A percentile compares a stretch with the other conserved stretches of the same genome.
Conservation (phyloP, 2,797 vertebrate genomes). For the Rhabdomys pumilio region DNA sequence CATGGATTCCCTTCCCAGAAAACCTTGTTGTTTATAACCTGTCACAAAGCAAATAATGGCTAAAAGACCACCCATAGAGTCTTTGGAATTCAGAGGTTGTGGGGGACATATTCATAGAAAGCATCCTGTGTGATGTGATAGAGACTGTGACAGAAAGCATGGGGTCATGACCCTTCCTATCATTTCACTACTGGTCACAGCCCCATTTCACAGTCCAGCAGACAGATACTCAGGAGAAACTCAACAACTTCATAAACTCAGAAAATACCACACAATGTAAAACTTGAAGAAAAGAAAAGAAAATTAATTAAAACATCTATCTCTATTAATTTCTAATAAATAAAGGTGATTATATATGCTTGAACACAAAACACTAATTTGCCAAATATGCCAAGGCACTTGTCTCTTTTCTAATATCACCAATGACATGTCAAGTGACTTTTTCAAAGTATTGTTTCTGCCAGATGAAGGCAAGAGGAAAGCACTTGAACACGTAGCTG, state of each 20-base stretch:
- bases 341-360: not conserved
- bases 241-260: not conserved
- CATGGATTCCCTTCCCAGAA: slow-evolving; percentile 19
- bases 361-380: slow-evolving; percentile 44
- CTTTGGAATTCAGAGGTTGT: slow-evolving; percentile 9
- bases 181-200: not conserved
- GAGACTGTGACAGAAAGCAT: not conserved
- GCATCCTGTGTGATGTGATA: not conserved
- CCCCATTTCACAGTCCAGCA: not conserved
- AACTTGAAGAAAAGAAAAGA: slow-evolving; percentile 35
- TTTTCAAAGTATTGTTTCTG: slow-evolving; percentile 34
- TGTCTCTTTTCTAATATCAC: not conserved
- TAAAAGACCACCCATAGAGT: slow-evolving; percentile 56
- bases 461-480: not conserved
- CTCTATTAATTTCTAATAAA: not conserved
- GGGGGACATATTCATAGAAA: not conserved
- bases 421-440: not conserved
- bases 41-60: slow-evolving; percentile 40
- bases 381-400: not conserved
- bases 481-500: not conserved
- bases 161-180: not conserved
- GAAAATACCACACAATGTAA: not conserved
- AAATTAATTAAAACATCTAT: not conserved
- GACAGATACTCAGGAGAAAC: not conserved
- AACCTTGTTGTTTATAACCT: slow-evolving; percentile 59